phyloP scores from a whole-genome alignment of 35 echinoderm and acorn worm species.

The Amphiura filiformis region DNA sequence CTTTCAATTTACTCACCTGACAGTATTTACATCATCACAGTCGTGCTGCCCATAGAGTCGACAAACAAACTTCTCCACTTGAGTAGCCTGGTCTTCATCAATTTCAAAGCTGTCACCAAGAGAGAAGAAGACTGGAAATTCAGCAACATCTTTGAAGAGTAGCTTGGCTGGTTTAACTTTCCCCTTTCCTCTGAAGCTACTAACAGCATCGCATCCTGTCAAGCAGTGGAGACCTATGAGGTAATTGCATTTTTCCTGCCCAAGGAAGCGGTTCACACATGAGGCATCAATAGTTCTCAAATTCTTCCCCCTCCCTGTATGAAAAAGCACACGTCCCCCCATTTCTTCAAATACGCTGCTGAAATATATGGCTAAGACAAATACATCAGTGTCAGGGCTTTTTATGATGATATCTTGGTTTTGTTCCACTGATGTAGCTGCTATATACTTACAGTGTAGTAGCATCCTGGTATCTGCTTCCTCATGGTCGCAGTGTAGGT shows the following conservation, averaged over 20 bases:
- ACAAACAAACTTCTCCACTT: too few species aligned
- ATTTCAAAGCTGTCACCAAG: too few species aligned
- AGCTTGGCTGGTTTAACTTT: not conserved
- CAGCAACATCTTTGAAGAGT: too few species aligned
- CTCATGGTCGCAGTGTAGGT: slow-evolving; percentile 38
- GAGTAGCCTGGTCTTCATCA: too few species aligned
- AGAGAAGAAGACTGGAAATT: too few species aligned
- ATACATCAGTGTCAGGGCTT: slow-evolving; percentile 61
- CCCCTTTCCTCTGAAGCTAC: slow-evolving; percentile 35
- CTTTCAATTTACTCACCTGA: too few species aligned
- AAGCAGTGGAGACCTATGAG: slow-evolving; percentile 33
- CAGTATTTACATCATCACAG: too few species aligned
- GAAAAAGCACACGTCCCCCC: not conserved
- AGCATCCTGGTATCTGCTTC: slow-evolving; percentile 69
- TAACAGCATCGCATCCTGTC: slow-evolving; percentile 38
- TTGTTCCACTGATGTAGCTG: not conserved
- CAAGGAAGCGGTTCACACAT: not conserved
- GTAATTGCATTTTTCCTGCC: not conserved
- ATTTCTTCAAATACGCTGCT: not conserved
- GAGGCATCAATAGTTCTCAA: not conserved
- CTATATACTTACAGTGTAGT: slow-evolving; percentile 31
- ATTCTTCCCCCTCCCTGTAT: slow-evolving; percentile 22
- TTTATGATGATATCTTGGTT: not conserved
- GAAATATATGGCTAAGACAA: slow-evolving; percentile 17
- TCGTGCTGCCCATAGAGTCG: too few species aligned